Evolutionary conservation across 2,113 vertebrate species (phyloP).

Genomic region (Rattus rattus): DNA sequence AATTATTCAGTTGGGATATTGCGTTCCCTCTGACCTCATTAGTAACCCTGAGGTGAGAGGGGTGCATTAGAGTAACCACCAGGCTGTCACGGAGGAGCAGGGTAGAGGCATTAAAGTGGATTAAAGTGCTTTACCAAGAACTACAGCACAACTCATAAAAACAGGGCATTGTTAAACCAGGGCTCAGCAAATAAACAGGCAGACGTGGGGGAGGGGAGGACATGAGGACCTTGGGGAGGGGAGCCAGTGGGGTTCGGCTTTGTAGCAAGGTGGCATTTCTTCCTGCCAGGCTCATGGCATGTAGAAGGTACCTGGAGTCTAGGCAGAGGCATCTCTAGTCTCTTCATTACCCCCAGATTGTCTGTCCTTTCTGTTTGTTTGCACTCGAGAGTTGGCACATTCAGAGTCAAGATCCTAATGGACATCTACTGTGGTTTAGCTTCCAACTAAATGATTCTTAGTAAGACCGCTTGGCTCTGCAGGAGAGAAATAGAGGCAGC

Average conservation of each 20-base stretch:
- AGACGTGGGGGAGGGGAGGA: background rate
- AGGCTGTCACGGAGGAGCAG: constrained; percentile 87
- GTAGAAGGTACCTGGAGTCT: background rate
- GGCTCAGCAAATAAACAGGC: constrained; percentile 83
- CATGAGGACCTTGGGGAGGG: background rate
- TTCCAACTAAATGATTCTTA: background rate
- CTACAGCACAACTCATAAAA: constrained; percentile 85
- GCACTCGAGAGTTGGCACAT: background rate
- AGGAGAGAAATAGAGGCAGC: background rate
- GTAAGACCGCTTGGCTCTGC: background rate
- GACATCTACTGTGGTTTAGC: background rate
- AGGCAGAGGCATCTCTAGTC: background rate
- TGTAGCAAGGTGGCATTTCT: background rate
- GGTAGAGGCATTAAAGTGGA: constrained; percentile 90
- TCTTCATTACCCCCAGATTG: background rate
- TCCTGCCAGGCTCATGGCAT: background rate
- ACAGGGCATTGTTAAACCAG: constrained; percentile 83
- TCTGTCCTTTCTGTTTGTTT: background rate
- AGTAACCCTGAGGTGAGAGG: constrained; percentile 92
- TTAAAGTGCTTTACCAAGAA: constrained; percentile 93
- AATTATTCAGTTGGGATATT: constrained; percentile 92
- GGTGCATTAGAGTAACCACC: constrained; percentile 92
- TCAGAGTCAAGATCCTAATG: background rate
- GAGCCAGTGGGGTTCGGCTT: background rate
- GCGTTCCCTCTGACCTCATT: constrained; percentile 90